Conservation (phyloP, 2,797 vertebrate genomes). For the Sebastiscus tertius region DNA sequence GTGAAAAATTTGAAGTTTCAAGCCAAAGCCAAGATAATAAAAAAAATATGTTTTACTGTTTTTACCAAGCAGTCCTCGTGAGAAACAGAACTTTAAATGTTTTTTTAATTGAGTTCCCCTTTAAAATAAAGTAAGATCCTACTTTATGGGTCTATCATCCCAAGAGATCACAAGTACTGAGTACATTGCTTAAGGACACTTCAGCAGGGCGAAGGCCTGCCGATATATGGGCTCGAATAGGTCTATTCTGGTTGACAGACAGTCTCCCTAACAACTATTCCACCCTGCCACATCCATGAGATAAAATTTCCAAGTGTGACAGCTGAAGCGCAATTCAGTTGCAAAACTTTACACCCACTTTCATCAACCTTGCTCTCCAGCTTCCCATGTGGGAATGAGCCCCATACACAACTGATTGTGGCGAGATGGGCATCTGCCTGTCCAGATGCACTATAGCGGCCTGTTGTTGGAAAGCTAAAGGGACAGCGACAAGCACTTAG, state of each 20-base stretch:
- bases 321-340: constrained; percentile 35
- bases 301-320: constrained; percentile 38
- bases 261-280: constrained; percentile 24
- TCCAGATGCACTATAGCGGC: constrained; percentile 55
- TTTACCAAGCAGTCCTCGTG: not conserved
- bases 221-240: not conserved
- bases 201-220: not conserved
- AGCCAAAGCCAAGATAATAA: not conserved
- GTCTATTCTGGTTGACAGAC: constrained; percentile 29
- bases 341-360: constrained; percentile 53
- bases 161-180: not conserved
- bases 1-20: not conserved
- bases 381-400: constrained; percentile 49
- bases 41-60: not conserved
- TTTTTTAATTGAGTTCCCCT: not conserved
- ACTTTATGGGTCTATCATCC: not conserved
- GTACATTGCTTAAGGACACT: constrained; percentile 11
- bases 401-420: constrained; percentile 33
- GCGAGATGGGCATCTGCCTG: constrained; percentile 66
- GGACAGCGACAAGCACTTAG: constrained; percentile 80
- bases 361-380: constrained; percentile 38
- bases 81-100: not conserved
- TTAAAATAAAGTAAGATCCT: not conserved
- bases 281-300: constrained; percentile 30
- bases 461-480: constrained; percentile 68